These are phyloP conservation scores for Euphydryas editha DNA, from an alignment of 2,888 invertebrate species.

Conservation along the genomic window DNA sequence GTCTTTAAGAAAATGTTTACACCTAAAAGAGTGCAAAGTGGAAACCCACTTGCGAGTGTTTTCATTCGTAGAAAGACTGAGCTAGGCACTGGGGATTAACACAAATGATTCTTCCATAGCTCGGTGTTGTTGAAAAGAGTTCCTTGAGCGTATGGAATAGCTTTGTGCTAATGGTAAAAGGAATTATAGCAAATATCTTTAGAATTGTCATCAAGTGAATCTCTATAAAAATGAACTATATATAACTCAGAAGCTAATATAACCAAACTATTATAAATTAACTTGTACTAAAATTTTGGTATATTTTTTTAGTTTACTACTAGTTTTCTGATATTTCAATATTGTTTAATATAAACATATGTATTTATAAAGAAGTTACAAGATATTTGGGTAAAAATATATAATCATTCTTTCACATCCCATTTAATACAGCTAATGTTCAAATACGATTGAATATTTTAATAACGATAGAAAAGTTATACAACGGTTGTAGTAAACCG, in stretches of 20 bases:
- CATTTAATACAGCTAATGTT: too few species aligned
- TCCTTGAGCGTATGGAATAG: slow-evolving; percentile 39
- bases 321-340: too few species aligned
- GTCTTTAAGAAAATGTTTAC: slow-evolving; percentile 27
- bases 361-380: too few species aligned
- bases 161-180: slow-evolving; percentile 29
- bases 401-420: too few species aligned
- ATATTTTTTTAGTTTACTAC: too few species aligned
- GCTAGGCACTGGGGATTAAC: slow-evolving; percentile 50
- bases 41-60: slow-evolving; percentile 44
- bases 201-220: not conserved
- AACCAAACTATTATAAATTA: too few species aligned
- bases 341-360: too few species aligned
- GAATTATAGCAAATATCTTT: not conserved
- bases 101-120: slow-evolving; percentile 45
- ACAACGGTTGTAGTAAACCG: too few species aligned
- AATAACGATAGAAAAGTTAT: too few species aligned
- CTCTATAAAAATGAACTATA: not conserved
- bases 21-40: slow-evolving; percentile 24
- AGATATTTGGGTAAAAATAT: too few species aligned
- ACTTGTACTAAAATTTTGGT: too few species aligned
- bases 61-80: slow-evolving; percentile 49
- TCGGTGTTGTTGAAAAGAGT: slow-evolving; percentile 44
- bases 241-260: not conserved
- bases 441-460: too few species aligned